Percentiles rank a stretch among this genome's conserved stretches.
Conservation (phyloP, 2,797 vertebrate species). For the Selene dorsalis region DNA sequence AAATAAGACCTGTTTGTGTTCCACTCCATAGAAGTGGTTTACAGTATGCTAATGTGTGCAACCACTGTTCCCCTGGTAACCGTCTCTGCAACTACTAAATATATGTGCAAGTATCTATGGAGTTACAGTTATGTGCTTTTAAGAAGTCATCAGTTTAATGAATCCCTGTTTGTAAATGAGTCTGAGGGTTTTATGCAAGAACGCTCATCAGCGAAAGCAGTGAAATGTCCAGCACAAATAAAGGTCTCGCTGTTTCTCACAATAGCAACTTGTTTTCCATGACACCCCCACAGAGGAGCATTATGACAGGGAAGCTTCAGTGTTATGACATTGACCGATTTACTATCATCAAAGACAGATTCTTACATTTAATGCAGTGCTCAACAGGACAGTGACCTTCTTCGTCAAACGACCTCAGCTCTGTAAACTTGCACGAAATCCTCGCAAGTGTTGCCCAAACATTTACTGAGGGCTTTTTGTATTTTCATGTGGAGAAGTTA, state of each 20-base stretch:
- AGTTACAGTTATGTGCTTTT: background rate
- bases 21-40: background rate
- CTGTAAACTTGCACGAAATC: background rate
- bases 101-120: background rate
- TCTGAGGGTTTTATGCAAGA: constrained; percentile 10
- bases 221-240: constrained; percentile 51
- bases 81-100: constrained; percentile 13
- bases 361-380: too few relatives aligned
- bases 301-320: background rate
- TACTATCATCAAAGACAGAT: background rate
- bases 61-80: background rate
- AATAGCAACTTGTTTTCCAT: constrained; percentile 69
- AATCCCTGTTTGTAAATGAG: constrained; percentile 31
- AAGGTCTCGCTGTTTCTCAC: constrained; percentile 68
- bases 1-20: background rate
- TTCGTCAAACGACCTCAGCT: background rate
- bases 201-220: constrained; percentile 32
- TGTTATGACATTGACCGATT: background rate
- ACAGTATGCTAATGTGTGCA: background rate
- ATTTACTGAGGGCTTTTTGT: constrained; percentile 5
- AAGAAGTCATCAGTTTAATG: constrained; percentile 13
- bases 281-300: constrained; percentile 22
- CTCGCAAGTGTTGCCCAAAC: background rate
- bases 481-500: constrained; percentile 1
- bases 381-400: background rate